Evolutionary conservation across 2,888 invertebrate genomes (phyloP).

Genomic region (Stenolophus ochropezus): DNA sequence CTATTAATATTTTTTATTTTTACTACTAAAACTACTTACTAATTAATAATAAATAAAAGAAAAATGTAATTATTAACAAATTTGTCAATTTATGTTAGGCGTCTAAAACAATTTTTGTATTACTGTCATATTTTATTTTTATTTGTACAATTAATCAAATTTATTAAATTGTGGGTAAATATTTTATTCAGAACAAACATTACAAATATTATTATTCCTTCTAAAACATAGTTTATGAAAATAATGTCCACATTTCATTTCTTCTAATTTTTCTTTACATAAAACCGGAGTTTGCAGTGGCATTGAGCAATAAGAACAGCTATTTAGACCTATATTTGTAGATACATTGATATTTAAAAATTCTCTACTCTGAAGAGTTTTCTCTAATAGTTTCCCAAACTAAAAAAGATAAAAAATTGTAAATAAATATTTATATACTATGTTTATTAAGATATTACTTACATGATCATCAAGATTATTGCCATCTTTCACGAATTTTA

Average conservation of each 20-base stretch:
- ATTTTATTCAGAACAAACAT: conserved; percentile 56
- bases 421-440: conserved; percentile 1
- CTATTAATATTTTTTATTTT: no score
- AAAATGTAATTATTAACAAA: conserved; percentile 17
- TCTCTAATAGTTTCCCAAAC: conserved; percentile 67
- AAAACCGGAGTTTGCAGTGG: conserved; percentile 67
- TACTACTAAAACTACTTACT: no score
- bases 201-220: conserved; percentile 66
- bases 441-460: neutral
- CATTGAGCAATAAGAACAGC: conserved; percentile 68
- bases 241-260: conserved; percentile 67
- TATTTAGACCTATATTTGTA: conserved; percentile 57
- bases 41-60: conserved; percentile 23
- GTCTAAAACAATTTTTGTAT: conserved; percentile 51
- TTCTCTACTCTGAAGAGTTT: conserved; percentile 66
- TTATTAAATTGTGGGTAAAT: conserved; percentile 39
- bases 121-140: conserved; percentile 58
- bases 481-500: conserved; percentile 60
- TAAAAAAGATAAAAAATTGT: conserved; percentile 65
- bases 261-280: conserved; percentile 63
- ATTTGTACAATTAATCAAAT: conserved; percentile 58
- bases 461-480: conserved; percentile 51
- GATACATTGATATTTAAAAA: conserved; percentile 52
- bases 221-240: conserved; percentile 69
- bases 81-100: conserved; percentile 46